Percentiles rank a stretch among this genome's conserved stretches.
phyloP scores from a whole-genome alignment of 2,888 invertebrate genomes.

The Notodonta dromedarius region DNA sequence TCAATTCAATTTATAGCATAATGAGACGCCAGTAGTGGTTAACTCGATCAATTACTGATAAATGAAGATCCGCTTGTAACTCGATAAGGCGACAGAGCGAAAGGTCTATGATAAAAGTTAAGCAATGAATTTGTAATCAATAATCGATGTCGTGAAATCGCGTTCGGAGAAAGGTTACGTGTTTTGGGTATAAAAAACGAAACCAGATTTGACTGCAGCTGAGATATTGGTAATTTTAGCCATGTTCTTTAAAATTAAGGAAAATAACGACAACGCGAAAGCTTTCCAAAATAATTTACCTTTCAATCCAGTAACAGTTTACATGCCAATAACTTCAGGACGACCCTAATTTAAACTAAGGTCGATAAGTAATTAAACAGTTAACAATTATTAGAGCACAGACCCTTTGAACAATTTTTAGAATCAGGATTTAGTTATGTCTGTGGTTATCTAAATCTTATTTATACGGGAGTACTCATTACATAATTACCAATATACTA shows the following conservation, averaged over 20 bases:
- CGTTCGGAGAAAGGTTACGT: conserved; percentile 35
- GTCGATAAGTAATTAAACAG: no score
- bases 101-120: conserved; percentile 42
- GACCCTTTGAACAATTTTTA: no score
- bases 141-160: conserved; percentile 39
- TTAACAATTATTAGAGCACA: no score
- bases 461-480: no score
- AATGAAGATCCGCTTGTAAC: conserved; percentile 36
- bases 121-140: conserved; percentile 46
- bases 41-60: conserved; percentile 30
- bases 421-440: no score
- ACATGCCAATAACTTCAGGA: no score
- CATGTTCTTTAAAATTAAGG: not conserved
- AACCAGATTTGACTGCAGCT: conserved; percentile 15
- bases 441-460: no score
- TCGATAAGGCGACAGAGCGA: conserved; percentile 44
- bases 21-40: conserved; percentile 20
- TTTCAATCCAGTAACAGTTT: no score
- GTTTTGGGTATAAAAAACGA: conserved; percentile 26
- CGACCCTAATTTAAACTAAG: no score
- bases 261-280: not conserved
- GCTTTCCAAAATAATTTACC: no score
- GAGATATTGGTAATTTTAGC: not conserved
- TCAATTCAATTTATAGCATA: conserved; percentile 45
- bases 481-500: no score